Evolutionary conservation across 2,797 vertebrate genomes (phyloP).

Genomic region (Poeciliopsis paucimaculata): DNA sequence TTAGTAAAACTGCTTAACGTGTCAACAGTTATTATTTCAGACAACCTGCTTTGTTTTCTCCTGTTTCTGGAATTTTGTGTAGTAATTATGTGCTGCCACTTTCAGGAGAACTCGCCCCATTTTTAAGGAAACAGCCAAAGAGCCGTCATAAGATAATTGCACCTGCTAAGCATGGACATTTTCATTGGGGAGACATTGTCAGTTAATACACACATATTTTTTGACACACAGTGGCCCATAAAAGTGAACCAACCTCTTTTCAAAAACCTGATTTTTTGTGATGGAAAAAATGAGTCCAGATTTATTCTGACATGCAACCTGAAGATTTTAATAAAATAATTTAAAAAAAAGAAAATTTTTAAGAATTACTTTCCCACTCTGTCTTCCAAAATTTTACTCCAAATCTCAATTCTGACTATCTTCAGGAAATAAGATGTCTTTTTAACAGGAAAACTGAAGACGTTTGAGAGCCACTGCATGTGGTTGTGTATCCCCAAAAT

Average conservation of each 20-base stretch:
- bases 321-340: not conserved
- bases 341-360: not conserved
- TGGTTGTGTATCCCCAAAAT: constrained; percentile 13
- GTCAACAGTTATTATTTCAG: constrained; percentile 42
- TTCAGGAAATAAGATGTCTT: not conserved
- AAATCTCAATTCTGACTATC: not conserved
- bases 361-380: not conserved
- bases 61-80: constrained; percentile 23
- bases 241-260: not conserved
- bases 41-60: constrained; percentile 33
- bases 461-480: not conserved
- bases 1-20: constrained; percentile 43
- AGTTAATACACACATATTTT: constrained; percentile 27
- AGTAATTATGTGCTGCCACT: constrained; percentile 13
- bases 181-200: constrained; percentile 31
- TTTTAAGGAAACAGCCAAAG: not conserved
- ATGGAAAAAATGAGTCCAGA: not conserved
- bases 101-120: constrained; percentile 32
- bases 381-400: not conserved
- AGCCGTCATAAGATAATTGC: constrained; percentile 50
- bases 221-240: not conserved
- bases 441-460: not conserved
- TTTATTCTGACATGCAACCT: not conserved
- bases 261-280: not conserved
- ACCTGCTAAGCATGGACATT: constrained; percentile 69